Evolutionary conservation across 2,888 invertebrate species (phyloP), one percentile per base, ranked within the genome.

Genomic region (Trissonchulus sp.): DNA sequence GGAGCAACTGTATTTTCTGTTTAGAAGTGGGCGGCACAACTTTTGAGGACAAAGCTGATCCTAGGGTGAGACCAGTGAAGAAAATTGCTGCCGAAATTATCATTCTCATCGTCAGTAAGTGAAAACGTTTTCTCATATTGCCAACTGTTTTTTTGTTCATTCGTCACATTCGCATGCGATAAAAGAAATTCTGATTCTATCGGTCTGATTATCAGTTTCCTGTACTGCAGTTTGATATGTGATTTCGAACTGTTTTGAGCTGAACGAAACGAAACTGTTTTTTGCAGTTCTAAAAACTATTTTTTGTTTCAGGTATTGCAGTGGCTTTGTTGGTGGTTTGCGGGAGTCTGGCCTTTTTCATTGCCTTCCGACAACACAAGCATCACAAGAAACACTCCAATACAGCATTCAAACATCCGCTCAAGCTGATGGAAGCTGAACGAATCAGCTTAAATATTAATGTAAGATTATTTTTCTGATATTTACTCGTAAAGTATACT

Each of bases 41-140:
- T 33, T 92, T 86, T 86, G 87, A 77, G n/a, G n/a, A 38, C 3
- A 28, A 63, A 63, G 48, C 23, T 23, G 48, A 48, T 15, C 48
- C 48, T 23, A 8, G 23, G 48, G 48, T 48, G 8, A 48, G 8
- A 15, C 48, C 48, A 23, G 23, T 48, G 8, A 37, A 63, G 15
- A 1, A 68, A n/a, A 18, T 74, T 3, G 34, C 75, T 18, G 28
- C 71, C n/a, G 75, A 69, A 71, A 68, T 34, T 38, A 35, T 74
- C 8, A 71, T 68, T n/a, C 37, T 74, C 28, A 74, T 74, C 48
- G 48, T 71, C 8, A 71, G 75, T 74, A 60, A 23, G 48, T 48
- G 48, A 15, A 48, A n/a, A n/a, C n/a, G n/a, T n/a, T n/a, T n/a
- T n/a, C n/a, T n/a, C n/a, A n/a, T n/a, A n/a, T n/a, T n/a, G n/a